Evolutionary conservation across 2,888 invertebrate species (phyloP), one percentile per base, ranked within the genome.

Genomic region (Idaea biselata): DNA sequence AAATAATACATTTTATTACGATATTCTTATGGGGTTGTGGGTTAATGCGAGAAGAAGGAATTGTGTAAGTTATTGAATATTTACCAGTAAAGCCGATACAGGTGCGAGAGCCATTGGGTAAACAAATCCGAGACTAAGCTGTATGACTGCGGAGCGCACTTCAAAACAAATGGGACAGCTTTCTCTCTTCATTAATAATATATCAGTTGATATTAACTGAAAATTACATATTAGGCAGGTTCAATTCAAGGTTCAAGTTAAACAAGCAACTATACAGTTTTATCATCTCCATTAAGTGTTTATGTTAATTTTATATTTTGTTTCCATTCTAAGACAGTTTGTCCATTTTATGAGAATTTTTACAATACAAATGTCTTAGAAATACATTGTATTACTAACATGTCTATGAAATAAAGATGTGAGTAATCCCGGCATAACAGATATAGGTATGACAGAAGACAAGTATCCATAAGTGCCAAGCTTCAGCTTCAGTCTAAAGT

Each of bases 151-250:
- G 31, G 96, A 93, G 66, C 91, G 92, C 0, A 94, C 68, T 86
- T 96, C 95, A 25, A 94, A 74, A 77, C 97, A 97, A 6, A 95
- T 74, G 0, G 95, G 94, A 74, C 97, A 97, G 1, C 78, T 69
- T 0, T 89, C 83, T 44, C 89, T 76, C 64, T 87, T 93, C 78
- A 94, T 88, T 18, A 96, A 70, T 3, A 96, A 69, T 63, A 96
- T 82, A 17, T 93, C 84, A 0, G 91, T 89, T 71, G 94, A 85
- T 58, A 96, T 79, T 61, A 93, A 71, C 94, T 95, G 81, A 58
- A 91, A 74, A 44, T 44, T 3, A 8, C 8, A 44, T 3, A 44
- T 44, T 58, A 55, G 1, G 14, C 53, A n/a, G 17, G 58, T 55
- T 60, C 25, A 25, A 25, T 25, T 25, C n/a, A n/a, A n/a, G n/a